Evolutionary conservation across 2,888 invertebrate species (phyloP), one percentile per base, ranked within the genome.

Genomic region (Chrysolina americana): DNA sequence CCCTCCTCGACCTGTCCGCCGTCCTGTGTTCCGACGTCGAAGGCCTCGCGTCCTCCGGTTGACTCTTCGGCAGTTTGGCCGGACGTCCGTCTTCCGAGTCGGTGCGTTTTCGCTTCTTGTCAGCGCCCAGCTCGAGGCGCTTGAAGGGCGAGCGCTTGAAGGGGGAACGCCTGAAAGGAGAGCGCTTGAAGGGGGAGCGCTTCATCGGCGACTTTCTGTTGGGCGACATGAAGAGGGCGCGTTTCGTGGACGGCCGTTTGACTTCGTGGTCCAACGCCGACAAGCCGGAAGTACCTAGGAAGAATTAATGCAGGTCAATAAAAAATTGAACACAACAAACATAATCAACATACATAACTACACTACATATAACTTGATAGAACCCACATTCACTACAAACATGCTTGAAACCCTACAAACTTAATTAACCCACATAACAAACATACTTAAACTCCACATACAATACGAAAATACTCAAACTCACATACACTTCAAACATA

Each of bases 81-180:
- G 84, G 81, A 21, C 80, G 79, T 48, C 79, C 76, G 10, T 86
- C 86, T 6, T 83, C 84, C 17, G 83, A 87, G 62, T 91, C 91
- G 0, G 87, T 83, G 0, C 89, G 89, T 79, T 90, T 90, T 0
- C 91, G 83, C 81, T 91, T 92, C 56, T 89, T 87, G 78, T 90
- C 82, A 11, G 21, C 28, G 23, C 59, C 78, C 69, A 78, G 80
- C 28, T 71, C 74, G 19, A 73, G 76, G 19, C 70, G 68, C 75
- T 81, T 83, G n/a, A 82, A 81, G 6, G 81, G 82, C 0, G 82
- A 81, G 36, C 81, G 83, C 79, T 89, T 89, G 1, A 88, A 89
- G 0, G 94, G 92, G 0, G 94, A 93, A 2, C 90, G 68, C 79
- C 89, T 89, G 1, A 88, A 89, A 0, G 94, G 92, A 0, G 94